phyloP scores from a whole-genome alignment of 2,113 vertebrate species.

The Alaudala cheleensis region DNA sequence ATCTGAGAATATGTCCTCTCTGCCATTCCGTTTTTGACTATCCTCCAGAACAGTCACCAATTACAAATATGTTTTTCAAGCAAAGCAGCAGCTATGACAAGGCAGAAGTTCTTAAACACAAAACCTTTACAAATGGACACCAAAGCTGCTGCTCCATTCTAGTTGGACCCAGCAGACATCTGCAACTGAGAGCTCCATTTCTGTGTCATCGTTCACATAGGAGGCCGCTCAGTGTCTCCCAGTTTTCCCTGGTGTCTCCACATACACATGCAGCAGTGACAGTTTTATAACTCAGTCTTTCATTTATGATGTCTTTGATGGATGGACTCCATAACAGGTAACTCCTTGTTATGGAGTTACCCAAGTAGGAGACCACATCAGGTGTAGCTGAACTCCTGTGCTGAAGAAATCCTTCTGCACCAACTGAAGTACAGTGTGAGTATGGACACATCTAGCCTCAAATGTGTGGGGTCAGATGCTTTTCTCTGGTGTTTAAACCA shows the following conservation, averaged over 20 bases:
- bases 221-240: background rate
- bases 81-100: background rate
- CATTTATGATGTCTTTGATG: background rate
- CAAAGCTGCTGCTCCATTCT: background rate
- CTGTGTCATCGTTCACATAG: background rate
- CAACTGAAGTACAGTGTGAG: background rate
- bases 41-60: background rate
- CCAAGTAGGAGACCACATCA: background rate
- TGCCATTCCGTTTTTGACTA: background rate
- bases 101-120: background rate
- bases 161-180: accelerated
- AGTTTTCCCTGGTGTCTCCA: background rate
- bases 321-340: too few species aligned
- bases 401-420: background rate
- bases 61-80: background rate
- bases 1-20: background rate
- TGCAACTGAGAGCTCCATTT: background rate
- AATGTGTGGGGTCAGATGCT: background rate
- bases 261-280: background rate
- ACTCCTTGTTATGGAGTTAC: background rate
- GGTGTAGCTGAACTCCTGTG: background rate
- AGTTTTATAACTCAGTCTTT: background rate
- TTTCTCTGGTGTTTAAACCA: background rate
- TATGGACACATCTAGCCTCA: background rate
- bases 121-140: background rate